A percentile compares a stretch with the other conserved stretches of the same genome.
phyloP scores from a whole-genome alignment of 2,113 vertebrate species.

The Mohoua ochrocephala region DNA sequence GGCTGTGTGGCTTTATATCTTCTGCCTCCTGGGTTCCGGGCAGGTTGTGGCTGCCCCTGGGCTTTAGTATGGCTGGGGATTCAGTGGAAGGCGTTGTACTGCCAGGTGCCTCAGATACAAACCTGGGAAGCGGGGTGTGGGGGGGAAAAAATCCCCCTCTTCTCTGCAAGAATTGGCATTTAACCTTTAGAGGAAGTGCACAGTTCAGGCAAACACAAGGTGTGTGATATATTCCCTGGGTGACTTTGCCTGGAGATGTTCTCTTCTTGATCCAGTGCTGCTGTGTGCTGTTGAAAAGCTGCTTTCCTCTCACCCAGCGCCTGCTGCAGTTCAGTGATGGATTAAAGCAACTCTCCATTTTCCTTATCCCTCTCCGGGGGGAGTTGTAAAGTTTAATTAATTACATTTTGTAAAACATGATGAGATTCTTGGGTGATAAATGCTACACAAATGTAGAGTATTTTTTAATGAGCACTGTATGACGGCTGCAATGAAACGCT shows the following conservation, averaged over 20 bases:
- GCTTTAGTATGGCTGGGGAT: background rate
- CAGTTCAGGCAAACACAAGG: background rate
- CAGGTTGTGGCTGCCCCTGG: background rate
- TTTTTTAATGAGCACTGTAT: constrained; percentile 39
- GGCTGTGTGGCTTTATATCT: background rate
- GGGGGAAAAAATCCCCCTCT: background rate
- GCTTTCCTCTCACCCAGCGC: constrained; percentile 15
- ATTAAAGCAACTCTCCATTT: constrained; percentile 56
- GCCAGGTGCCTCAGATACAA: background rate
- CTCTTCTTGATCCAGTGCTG: background rate
- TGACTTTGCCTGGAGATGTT: constrained; percentile 35
- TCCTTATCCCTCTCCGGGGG: constrained; percentile 27
- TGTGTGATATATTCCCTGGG: background rate
- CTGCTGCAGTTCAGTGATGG: constrained; percentile 37
- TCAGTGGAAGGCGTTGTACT: background rate
- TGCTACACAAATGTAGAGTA: constrained; percentile 33
- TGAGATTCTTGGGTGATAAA: constrained; percentile 52
- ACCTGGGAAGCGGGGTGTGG: accelerated
- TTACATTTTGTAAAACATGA: constrained; percentile 50
- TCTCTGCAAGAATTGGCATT: background rate
- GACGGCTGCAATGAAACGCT: constrained; percentile 18
- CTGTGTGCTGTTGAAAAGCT: constrained; percentile 3
- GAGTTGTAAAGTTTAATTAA: constrained; percentile 62
- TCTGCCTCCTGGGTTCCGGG: background rate
- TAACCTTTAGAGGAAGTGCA: background rate